Evolutionary conservation across 1,140 invertebrate genomes (phyloP).

Genomic region (Nebria ingens): DNA sequence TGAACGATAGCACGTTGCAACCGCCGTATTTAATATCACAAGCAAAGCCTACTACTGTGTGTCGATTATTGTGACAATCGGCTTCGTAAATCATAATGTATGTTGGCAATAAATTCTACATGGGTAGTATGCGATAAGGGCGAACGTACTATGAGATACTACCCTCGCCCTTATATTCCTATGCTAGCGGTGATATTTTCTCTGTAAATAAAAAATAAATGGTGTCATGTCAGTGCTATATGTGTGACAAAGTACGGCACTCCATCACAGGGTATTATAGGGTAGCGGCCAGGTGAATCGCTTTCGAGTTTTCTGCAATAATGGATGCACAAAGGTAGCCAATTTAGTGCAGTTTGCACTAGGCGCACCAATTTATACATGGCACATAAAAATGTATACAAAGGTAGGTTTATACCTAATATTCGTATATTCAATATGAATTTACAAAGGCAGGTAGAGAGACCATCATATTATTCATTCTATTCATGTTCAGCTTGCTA

Average conservation of each 20-base stretch:
- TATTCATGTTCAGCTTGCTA: no score
- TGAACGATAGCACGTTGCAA: neutral
- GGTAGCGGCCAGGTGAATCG: neutral
- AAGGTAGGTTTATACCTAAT: no score
- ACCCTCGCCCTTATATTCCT: neutral
- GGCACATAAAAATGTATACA: no score
- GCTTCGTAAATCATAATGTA: conserved; percentile 1
- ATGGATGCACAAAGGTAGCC: neutral
- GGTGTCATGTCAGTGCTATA: conserved; percentile 7
- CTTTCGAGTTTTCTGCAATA: neutral
- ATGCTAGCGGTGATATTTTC: neutral
- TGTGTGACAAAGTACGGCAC: conserved; percentile 8
- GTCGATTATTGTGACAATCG: conserved; percentile 6
- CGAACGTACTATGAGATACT: neutral
- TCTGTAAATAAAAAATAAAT: conserved; percentile 10
- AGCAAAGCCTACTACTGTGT: neutral
- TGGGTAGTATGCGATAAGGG: neutral
- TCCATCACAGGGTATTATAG: conserved; percentile 5
- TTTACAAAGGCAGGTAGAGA: no score
- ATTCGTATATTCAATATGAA: no score
- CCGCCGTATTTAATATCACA: no score
- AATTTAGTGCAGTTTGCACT: no score
- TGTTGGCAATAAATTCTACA: conserved; percentile 4
- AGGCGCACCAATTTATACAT: no score
- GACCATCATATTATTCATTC: no score